A percentile compares a stretch with the other conserved stretches of the same genome.
phyloP scores from a whole-genome alignment of 2,113 vertebrate genomes.

The Todiramphus saurophagus region DNA sequence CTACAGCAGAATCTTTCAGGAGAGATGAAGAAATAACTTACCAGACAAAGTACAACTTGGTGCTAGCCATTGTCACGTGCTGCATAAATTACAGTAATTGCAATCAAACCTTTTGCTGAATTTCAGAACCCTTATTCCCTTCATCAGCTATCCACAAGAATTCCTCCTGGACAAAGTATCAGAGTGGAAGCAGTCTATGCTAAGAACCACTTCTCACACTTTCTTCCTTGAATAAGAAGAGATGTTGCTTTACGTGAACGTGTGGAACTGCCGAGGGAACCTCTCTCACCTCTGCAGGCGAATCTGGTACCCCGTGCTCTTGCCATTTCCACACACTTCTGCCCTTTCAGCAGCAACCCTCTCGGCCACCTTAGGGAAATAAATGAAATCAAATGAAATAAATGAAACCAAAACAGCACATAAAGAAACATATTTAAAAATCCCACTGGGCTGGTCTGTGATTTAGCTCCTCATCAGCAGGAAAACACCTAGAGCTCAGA shows the following conservation, averaged over 20 bases:
- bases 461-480: not conserved
- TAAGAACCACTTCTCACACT: not conserved
- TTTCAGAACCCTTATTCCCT: not conserved
- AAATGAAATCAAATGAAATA: not conserved
- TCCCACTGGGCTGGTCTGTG: not conserved
- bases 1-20: not conserved
- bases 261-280: not conserved
- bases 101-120: not conserved
- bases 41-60: not conserved
- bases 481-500: not conserved
- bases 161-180: not conserved
- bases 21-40: not conserved
- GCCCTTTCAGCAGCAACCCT: slow-evolving; percentile 92
- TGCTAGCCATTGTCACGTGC: fast-evolving
- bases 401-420: not conserved
- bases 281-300: slow-evolving; percentile 89
- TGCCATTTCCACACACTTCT: slow-evolving; percentile 87
- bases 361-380: slow-evolving; percentile 86
- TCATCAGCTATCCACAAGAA: not conserved
- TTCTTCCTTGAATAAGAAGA: not conserved
- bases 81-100: not conserved
- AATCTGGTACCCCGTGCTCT: slow-evolving; percentile 96
- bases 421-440: not conserved
- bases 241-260: fast-evolving
- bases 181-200: not conserved